phyloP scores from a whole-genome alignment of 2,888 invertebrate genomes.

The Drosophila fungiperda region DNA sequence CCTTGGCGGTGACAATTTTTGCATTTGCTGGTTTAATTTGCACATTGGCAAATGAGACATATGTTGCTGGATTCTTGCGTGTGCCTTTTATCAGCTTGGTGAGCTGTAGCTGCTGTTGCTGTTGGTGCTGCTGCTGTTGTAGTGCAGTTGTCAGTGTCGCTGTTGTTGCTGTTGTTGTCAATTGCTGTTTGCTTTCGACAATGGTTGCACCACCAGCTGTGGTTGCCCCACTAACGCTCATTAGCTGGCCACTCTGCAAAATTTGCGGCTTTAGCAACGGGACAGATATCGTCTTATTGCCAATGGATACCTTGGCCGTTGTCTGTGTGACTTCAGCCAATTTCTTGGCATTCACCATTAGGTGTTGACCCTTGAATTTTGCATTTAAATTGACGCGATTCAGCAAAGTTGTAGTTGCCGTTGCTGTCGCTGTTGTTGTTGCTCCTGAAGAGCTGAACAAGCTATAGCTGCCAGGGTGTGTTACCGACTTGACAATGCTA shows the following conservation, averaged over 20 bases:
- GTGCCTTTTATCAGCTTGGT: constrained; percentile 77
- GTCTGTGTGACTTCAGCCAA: constrained; percentile 87
- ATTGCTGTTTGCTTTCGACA: constrained; percentile 65
- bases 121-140: constrained; percentile 26
- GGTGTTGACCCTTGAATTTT: constrained; percentile 72
- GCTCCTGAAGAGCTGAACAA: constrained; percentile 56
- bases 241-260: constrained; percentile 53
- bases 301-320: constrained; percentile 86
- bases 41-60: constrained; percentile 83
- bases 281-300: constrained; percentile 85
- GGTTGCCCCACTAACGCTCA: constrained; percentile 64
- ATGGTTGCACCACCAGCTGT: constrained; percentile 73
- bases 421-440: constrained; percentile 14
- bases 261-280: constrained; percentile 84
- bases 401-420: constrained; percentile 52
- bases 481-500: constrained; percentile 13
- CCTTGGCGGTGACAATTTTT: constrained; percentile 85
- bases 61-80: constrained; percentile 82
- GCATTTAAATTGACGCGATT: constrained; percentile 67
- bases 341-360: constrained; percentile 79
- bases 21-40: constrained; percentile 84
- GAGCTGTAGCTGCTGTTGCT: constrained; percentile 72
- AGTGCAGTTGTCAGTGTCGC: constrained; percentile 17
- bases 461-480: constrained; percentile 40
- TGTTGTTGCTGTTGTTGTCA: constrained; percentile 39